Evolutionary conservation across 2,888 invertebrate genomes (phyloP).

Genomic region (Sphaerophoria taeniata): DNA sequence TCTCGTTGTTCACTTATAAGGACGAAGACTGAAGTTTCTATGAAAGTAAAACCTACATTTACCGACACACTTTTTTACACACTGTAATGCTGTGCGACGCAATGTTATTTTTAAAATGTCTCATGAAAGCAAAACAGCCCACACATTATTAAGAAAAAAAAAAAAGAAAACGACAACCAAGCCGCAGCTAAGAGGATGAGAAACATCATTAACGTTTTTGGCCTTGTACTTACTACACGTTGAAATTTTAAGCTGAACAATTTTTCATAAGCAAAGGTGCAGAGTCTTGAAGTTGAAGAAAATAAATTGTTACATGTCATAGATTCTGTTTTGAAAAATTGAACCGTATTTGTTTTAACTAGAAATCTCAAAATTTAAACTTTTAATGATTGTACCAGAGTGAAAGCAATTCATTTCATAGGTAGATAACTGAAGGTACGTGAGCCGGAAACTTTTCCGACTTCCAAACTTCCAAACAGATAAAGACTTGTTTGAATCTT

Average conservation of each 20-base stretch:
- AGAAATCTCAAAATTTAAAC: slow-evolving; percentile 8
- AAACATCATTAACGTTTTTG: slow-evolving; percentile 60
- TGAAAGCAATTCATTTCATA: slow-evolving; percentile 1
- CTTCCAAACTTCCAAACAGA: no score
- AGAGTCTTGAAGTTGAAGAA: not conserved
- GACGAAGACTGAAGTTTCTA: slow-evolving; percentile 45
- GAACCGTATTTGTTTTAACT: not conserved
- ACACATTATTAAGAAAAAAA: not conserved
- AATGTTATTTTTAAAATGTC: slow-evolving; percentile 26
- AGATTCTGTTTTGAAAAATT: slow-evolving; percentile 10
- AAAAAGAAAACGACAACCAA: not conserved
- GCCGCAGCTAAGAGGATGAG: slow-evolving; percentile 1
- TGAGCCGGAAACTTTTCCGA: no score
- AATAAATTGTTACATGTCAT: not conserved
- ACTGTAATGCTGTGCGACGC: not conserved
- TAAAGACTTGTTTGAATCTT: no score
- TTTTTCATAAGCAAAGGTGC: not conserved
- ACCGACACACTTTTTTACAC: not conserved
- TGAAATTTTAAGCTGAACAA: not conserved
- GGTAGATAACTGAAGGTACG: not conserved
- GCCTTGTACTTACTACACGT: slow-evolving; percentile 46
- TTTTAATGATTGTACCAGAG: slow-evolving; percentile 1
- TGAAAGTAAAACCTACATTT: slow-evolving; percentile 10
- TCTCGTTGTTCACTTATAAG: slow-evolving; percentile 21
- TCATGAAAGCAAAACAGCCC: slow-evolving; percentile 43